phyloP scores from a whole-genome alignment of 2,888 invertebrate genomes.

The Netelia virgata region DNA sequence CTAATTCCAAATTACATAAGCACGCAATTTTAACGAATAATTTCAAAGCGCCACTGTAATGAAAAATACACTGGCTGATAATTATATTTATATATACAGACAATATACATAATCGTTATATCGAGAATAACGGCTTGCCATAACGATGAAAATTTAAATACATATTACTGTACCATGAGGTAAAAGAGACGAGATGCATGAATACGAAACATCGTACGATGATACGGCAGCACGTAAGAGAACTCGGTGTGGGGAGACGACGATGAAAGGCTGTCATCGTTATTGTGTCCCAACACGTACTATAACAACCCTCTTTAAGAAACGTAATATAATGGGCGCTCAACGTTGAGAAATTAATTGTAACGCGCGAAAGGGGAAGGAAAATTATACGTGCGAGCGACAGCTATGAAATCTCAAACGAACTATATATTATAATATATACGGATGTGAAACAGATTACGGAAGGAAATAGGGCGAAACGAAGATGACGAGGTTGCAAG shows the following conservation, averaged over 20 bases:
- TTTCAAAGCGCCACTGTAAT: too few species aligned
- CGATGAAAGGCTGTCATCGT: neutral
- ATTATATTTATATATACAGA: too few species aligned
- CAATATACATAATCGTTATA: too few species aligned
- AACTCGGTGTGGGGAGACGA: neutral
- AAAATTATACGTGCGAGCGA: slow-evolving; percentile 5
- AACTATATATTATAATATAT: neutral
- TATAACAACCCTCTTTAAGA: neutral
- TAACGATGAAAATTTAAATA: too few species aligned
- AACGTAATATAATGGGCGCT: neutral
- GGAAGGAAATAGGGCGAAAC: neutral
- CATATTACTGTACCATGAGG: neutral
- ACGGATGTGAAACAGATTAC: neutral
- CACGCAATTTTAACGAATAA: too few species aligned
- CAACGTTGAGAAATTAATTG: slow-evolving; percentile 1
- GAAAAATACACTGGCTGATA: too few species aligned
- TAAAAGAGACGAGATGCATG: neutral
- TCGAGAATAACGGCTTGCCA: too few species aligned
- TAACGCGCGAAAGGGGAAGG: neutral
- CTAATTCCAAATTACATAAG: too few species aligned
- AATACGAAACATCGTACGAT: neutral
- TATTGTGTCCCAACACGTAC: neutral
- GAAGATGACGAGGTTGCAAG: neutral
- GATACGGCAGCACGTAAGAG: neutral
- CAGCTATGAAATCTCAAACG: neutral